Evolutionary conservation across 2,888 invertebrate genomes (phyloP), one percentile per base, ranked within the genome.

Genomic region (Cerastis leucographa): DNA sequence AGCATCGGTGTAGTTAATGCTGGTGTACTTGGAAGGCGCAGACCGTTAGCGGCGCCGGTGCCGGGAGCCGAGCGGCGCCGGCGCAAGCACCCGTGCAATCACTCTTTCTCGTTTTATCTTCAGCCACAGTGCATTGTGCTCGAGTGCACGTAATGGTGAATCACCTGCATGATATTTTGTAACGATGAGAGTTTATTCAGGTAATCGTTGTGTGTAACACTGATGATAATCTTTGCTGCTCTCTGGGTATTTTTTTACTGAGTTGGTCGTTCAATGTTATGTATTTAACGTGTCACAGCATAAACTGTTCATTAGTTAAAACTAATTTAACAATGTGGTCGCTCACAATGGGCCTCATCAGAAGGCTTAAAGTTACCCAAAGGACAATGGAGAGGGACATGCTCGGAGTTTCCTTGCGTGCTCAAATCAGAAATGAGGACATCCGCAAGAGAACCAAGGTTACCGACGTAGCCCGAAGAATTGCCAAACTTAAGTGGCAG

Each of bases 31-130:
- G 94, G 93, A 94, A 94, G 91, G 91, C 90, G 89, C 84, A 90
- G 85, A 93, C 94, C 94, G 94, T 94, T 94, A 93, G 90, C 71
- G 92, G 89, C 89, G 91, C 92, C 92, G 92, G 93, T 92, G 92
- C 88, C 89, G 91, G 92, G 92, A 92, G 93, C 92, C 92, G 90
- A 93, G 88, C 88, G 90, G 71, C 89, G 76, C 67, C 73, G 93
- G 92, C 93, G 93, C 91, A 92, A 86, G 86, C 91, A 89, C 85
- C 90, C 87, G 81, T 87, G 88, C 76, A 85, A 92, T 94, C 93
- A 92, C 91, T 92, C 91, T 92, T 91, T 90, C 90, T 92, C 90
- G 84, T 86, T 78, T 84, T 81, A 86, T 74, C 78, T 86, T 75
- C 83, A 73, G 69, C 71, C 65, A 68, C 76, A 22, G 78, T 83